Percentiles rank a stretch among this genome's conserved stretches.
Evolutionary conservation across 2,888 invertebrate genomes (phyloP).

Genomic region (Polydrusus tereticollis): DNA sequence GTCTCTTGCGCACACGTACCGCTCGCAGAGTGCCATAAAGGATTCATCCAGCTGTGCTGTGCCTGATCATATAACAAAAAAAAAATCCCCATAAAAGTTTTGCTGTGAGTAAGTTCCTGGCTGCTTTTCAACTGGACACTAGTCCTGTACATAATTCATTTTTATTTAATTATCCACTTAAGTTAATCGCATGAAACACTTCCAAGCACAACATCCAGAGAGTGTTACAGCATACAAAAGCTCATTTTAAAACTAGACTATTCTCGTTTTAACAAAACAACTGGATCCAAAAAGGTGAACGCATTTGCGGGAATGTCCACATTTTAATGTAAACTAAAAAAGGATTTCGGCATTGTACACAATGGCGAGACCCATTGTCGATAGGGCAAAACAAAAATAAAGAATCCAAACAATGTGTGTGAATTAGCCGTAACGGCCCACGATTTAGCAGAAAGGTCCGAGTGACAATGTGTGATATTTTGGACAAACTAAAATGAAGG

Average conservation of each 20-base stretch:
- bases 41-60: too few relatives aligned
- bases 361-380: constrained; percentile 36
- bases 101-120: too few relatives aligned
- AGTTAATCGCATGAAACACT: background rate
- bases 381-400: constrained; percentile 41
- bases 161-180: too few relatives aligned
- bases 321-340: constrained; percentile 40
- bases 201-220: background rate
- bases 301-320: constrained; percentile 35
- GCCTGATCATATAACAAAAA: too few relatives aligned
- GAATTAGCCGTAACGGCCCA: constrained; percentile 40
- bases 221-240: background rate
- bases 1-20: too few relatives aligned
- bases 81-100: too few relatives aligned
- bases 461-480: constrained; percentile 35
- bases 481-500: background rate
- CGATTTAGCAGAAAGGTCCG: constrained; percentile 37
- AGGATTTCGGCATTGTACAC: constrained; percentile 24
- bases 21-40: too few relatives aligned
- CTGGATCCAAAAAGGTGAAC: constrained; percentile 14
- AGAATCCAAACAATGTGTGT: constrained; percentile 42
- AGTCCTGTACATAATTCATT: too few relatives aligned
- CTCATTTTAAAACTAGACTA: background rate
- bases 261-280: background rate
- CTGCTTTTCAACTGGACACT: too few relatives aligned